Base-by-base conservation (phyloP, 1,140 invertebrate species). In the Psix sp. region DNA sequence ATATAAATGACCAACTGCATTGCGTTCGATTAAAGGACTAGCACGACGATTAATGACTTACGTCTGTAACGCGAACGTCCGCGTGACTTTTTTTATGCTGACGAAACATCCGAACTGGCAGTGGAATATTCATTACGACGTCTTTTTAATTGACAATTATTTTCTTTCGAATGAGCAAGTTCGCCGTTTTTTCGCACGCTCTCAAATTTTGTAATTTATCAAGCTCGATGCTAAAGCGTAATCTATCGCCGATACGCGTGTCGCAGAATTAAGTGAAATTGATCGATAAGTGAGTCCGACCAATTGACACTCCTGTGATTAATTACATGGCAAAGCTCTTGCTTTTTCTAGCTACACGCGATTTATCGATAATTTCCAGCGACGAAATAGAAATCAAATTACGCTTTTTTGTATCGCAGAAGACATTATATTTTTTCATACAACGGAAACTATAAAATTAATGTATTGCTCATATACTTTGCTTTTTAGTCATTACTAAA, bases 1-100 rank as follows among this genome's bases (percentile, higher is more conserved):
- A 36, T 62, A 45, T 62, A 62, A 62, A 51, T 38, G 60, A 65
- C 45, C 60, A 46, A 46, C 60, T 52, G 52, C 29, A 46, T 46
- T 65, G 21, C 16, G 45, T 62, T 62, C 45, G n/a, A 33, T 62
- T 29, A 35, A 40, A 40, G 38, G 42, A 39, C 36, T 54, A 26
- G 16, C 21, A 31, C 26, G n/a, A 49, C 38, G 43, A 60, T 60
- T 60, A 60, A 60, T 49, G 43, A 48, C 11, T 26, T 31, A 40
- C n/a, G 29, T n/a, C 9, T 11, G 13, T 48, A 48, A 35, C 11
- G 16, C n/a, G 31, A 48, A 51, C 14, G 13, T 33, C 20, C 40
- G n/a, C 7, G 18, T 13, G 26, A 39, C 42, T 63, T 52, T 63
- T 63, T 52, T 51, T 43, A 24, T 36, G 35, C 29, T 26, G 31